Evolutionary conservation across 2,113 vertebrate species (phyloP).

Genomic region (Terrapene triunguis): DNA sequence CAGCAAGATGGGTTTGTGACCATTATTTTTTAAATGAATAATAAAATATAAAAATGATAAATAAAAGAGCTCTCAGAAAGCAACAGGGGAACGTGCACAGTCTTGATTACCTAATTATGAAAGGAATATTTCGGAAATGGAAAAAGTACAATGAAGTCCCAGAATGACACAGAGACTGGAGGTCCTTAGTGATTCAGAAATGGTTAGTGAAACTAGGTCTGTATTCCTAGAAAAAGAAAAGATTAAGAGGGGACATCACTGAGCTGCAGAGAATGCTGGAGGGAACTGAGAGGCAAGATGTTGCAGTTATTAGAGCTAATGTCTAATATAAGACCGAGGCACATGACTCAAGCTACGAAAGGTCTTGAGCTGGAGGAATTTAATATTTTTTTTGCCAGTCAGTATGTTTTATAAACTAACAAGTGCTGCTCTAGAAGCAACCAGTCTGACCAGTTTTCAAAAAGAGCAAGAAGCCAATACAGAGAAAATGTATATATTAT

Average conservation of each 20-base stretch:
- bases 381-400: slow-evolving; percentile 69
- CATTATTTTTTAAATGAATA: neutral
- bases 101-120: slow-evolving; percentile 60
- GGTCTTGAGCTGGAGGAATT: slow-evolving; percentile 65
- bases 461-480: slow-evolving; percentile 60
- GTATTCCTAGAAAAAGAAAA: slow-evolving; percentile 48
- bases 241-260: slow-evolving; percentile 55
- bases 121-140: slow-evolving; percentile 58
- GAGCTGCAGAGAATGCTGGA: slow-evolving; percentile 43
- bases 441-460: slow-evolving; percentile 60
- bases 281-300: neutral
- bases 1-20: neutral
- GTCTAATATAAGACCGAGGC: slow-evolving; percentile 49
- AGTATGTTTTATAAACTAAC: slow-evolving; percentile 67
- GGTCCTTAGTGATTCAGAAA: neutral
- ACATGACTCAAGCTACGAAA: slow-evolving; percentile 40
- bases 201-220: slow-evolving; percentile 54
- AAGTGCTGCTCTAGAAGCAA: slow-evolving; percentile 67
- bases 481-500: slow-evolving; percentile 50
- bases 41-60: slow-evolving; percentile 54
- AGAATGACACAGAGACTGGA: slow-evolving; percentile 31
- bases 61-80: slow-evolving; percentile 42
- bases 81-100: slow-evolving; percentile 32
- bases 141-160: slow-evolving; percentile 54
- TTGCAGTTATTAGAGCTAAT: slow-evolving; percentile 58